Evolutionary conservation across 2,797 vertebrate species (phyloP), one percentile per base, ranked within the genome.

Genomic region (Melopsittacus undulatus): DNA sequence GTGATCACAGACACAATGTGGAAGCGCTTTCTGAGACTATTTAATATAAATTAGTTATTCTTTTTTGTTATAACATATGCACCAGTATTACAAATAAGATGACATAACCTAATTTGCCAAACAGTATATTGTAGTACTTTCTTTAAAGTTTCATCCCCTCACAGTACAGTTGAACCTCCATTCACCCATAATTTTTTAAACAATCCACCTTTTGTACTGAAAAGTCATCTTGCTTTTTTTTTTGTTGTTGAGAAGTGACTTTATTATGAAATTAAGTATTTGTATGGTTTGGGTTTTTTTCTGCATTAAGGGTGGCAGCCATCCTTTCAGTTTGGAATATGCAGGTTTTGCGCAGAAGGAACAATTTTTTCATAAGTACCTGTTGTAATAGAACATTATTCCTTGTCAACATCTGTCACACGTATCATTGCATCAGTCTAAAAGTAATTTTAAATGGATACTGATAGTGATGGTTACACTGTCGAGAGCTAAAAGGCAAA

Each of bases 1-100:
- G 36, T 81, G 76, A 91, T 91, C 48, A 72, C 48, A 89, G 67
- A 93, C 54, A 86, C 61, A 75, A 95, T 75, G 46, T 86, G 23
- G 49, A 93, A 94, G 13, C 30, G 42, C 79, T 51, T 68, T 94
- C 77, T 80, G 61, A 91, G 74, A 52, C n/a, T 42, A 9, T 36
- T 70, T 88, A 21, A 46, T 74, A 32, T 20, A 70, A 51, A 51
- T 77, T 69, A 76, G 36, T 62, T 79, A 52, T 64, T 83, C 46
- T 40, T 93, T 93, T 90, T 72, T 63, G 48, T 77, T 86, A 19
- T 29, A 36, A 7, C 59, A 46, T 67, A 9, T 86, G 20, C 30
- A 82, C 22, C 24, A 42, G 10, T 74, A 34, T 73, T 87, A 34
- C 51, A 77, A 62, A 78, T 85, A 87, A 46, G 43, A 56, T 68